Evolutionary conservation across 2,888 invertebrate genomes (phyloP), one percentile per base, ranked within the genome.

Genomic region (Pharmacophagus antenor): DNA sequence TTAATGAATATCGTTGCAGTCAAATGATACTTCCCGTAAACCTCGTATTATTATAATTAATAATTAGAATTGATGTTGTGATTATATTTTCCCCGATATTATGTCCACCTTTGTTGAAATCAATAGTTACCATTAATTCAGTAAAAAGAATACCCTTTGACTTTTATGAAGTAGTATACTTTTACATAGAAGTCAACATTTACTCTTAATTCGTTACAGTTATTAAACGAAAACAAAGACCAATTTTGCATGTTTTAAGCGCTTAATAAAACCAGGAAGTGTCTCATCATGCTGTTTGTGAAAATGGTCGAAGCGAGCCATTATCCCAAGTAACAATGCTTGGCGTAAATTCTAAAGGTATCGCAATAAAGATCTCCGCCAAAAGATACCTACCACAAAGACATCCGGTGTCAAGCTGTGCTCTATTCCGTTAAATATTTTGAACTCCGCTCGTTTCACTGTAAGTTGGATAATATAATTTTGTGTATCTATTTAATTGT

Each of bases 371-470:
- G 58, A 58, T 58, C 53, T 53, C 23, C 17, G 18, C n/a, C 41
- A 48, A 46, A 27, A 53, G 47, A 58, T 53, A 53, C 58, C 56
- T 48, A 21, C 48, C 42, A 49, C 58, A 59, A 49, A 51, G 55
- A 59, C 53, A 65, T 73, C 69, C 69, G 66, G 66, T 63, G 51
- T 61, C 71, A 67, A 47, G 65, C 66, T 56, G 69, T 54, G 65
- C 56, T 56, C 58, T 65, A 58, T 65, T 69, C 72, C 68, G 71
- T 44, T 44, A 60, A 58, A 55, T 52, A 56, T 44, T 23, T 44
- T 31, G 21, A 50, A 55, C 42, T 15, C 42, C 21, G 31, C 27
- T 37, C 18, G 54, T 31, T 44, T 55, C 44, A 56, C 17, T 42
- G 31, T 41, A 37, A 44, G 44, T 44, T 21, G 21, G 25, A 54